Percentiles rank a stretch among this genome's conserved stretches.
Conservation (phyloP, 2,797 vertebrate species). For the Eulemur rubriventer region DNA sequence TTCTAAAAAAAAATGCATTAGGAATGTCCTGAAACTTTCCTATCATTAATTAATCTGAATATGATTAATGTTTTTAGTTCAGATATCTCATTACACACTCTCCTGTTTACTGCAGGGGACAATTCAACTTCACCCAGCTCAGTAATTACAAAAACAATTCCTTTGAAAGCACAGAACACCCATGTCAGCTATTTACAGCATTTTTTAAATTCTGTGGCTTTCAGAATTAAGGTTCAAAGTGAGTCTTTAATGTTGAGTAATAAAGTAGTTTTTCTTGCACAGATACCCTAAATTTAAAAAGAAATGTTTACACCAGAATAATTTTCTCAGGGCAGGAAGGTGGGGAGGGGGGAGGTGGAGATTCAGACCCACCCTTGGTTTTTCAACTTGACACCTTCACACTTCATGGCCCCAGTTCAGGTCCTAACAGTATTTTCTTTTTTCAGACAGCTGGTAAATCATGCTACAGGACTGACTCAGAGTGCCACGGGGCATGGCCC, state of each 20-base stretch:
- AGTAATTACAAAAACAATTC: slow-evolving; percentile 84
- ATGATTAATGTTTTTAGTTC: slow-evolving; percentile 79
- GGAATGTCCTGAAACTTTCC: slow-evolving; percentile 82
- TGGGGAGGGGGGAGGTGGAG: not conserved
- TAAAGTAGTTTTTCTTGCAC: slow-evolving; percentile 71
- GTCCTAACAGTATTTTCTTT: slow-evolving; percentile 40
- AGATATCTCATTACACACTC: slow-evolving; percentile 76
- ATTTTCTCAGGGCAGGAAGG: slow-evolving; percentile 42
- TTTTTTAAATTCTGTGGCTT: slow-evolving; percentile 81
- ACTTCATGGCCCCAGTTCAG: slow-evolving; percentile 60
- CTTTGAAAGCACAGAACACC: slow-evolving; percentile 64
- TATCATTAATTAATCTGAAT: slow-evolving; percentile 84
- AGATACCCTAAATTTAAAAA: slow-evolving; percentile 59
- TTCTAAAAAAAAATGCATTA: slow-evolving; percentile 26
- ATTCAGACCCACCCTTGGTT: slow-evolving; percentile 58
- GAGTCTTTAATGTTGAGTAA: slow-evolving; percentile 75
- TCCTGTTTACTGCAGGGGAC: slow-evolving; percentile 56
- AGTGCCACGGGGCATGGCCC: not conserved
- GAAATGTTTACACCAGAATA: slow-evolving; percentile 49
- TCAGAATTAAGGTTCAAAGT: slow-evolving; percentile 80
- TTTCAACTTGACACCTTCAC: slow-evolving; percentile 69
- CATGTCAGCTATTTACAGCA: slow-evolving; percentile 75
- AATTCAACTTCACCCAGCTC: slow-evolving; percentile 66
- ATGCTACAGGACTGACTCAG: not conserved
- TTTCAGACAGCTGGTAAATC: slow-evolving; percentile 49